Evolutionary conservation across 2,888 invertebrate species (phyloP).

Genomic region (Xestia ashworthii): DNA sequence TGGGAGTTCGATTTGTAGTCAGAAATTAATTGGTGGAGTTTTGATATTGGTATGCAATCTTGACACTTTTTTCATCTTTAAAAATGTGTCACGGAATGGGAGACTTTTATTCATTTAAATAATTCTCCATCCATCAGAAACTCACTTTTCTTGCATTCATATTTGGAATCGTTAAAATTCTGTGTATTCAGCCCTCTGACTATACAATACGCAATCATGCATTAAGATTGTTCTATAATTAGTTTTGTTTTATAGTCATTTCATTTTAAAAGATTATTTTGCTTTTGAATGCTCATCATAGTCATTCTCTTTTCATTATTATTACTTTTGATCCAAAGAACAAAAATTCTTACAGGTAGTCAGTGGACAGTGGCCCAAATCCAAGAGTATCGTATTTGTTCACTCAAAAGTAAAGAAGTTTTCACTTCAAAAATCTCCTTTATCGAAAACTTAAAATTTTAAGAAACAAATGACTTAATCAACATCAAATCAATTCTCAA

Average conservation of each 20-base stretch:
- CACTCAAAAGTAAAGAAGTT: too few relatives aligned
- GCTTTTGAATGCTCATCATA: too few relatives aligned
- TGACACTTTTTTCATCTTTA: neutral
- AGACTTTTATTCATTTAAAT: neutral
- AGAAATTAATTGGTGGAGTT: constrained; percentile 47
- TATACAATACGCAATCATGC: neutral
- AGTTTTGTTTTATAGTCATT: neutral
- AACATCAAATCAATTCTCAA: neutral
- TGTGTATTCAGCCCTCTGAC: too few relatives aligned
- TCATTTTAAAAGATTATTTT: neutral
- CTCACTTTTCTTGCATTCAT: too few relatives aligned
- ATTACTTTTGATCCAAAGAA: too few relatives aligned
- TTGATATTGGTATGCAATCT: constrained; percentile 30
- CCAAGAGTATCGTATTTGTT: too few relatives aligned
- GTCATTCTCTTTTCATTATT: too few relatives aligned
- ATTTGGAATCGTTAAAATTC: too few relatives aligned
- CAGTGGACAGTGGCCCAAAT: too few relatives aligned
- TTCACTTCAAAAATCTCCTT: too few relatives aligned
- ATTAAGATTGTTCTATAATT: neutral
- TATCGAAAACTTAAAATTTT: too few relatives aligned
- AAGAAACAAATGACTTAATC: neutral
- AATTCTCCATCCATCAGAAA: neutral
- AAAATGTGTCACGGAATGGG: neutral
- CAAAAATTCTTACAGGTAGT: too few relatives aligned
- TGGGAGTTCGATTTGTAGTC: constrained; percentile 60